A percentile compares a stretch with the other conserved stretches of the same genome.
Conservation (phyloP, 2,113 vertebrate genomes). For the Acinonyx jubatus region DNA sequence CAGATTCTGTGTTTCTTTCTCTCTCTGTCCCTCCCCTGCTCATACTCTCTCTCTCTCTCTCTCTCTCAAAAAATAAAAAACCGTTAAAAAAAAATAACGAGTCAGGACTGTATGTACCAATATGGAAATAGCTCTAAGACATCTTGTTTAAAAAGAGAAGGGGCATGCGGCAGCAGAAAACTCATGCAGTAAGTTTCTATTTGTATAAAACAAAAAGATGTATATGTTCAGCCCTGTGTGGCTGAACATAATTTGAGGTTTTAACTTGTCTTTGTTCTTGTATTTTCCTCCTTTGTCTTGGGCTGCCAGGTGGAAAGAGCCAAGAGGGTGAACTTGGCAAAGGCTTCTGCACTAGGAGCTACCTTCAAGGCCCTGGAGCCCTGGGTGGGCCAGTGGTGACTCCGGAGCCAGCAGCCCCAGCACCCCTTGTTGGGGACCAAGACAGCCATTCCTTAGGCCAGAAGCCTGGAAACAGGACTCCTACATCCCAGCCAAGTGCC, state of each 20-base stretch:
- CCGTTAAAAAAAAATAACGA: background rate
- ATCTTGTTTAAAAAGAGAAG: background rate
- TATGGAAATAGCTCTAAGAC: background rate
- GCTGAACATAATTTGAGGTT: background rate
- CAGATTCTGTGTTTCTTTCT: too few relatives aligned
- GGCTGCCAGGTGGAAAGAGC: too few relatives aligned
- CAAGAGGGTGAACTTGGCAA: background rate
- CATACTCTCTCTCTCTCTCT: too few relatives aligned
- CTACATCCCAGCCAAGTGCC: background rate
- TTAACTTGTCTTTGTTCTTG: background rate
- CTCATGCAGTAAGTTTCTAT: background rate
- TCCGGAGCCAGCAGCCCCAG: background rate
- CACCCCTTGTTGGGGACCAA: background rate
- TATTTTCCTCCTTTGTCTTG: background rate
- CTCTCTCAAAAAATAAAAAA: too few relatives aligned
- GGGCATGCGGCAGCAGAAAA: background rate
- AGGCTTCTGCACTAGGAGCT: fast-evolving
- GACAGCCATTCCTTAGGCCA: background rate
- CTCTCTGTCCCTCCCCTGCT: too few relatives aligned
- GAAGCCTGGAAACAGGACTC: background rate
- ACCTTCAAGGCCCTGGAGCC: background rate
- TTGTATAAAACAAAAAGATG: background rate
- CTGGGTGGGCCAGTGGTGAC: background rate
- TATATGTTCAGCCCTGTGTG: background rate
- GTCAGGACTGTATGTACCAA: background rate